Evolutionary conservation across 2,797 vertebrate species (phyloP).

Genomic region (Staurois parvus): DNA sequence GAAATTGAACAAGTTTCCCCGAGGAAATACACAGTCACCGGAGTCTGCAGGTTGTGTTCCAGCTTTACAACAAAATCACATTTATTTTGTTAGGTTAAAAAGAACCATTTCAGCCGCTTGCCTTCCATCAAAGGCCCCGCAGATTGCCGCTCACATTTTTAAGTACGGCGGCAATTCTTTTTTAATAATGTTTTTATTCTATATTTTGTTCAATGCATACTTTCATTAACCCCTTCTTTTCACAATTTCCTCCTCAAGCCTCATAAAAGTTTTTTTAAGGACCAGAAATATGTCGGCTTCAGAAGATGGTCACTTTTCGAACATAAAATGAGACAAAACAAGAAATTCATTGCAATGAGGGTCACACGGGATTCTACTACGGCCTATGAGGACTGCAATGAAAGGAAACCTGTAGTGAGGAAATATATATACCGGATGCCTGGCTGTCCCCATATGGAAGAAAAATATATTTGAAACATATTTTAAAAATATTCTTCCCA

Average conservation of each 20-base stretch:
- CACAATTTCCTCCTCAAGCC: neutral
- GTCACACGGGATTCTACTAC: neutral
- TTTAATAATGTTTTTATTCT: slow-evolving; percentile 32
- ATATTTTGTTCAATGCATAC: slow-evolving; percentile 1
- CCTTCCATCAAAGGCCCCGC: slow-evolving; percentile 41
- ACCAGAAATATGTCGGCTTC: neutral
- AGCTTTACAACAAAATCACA: slow-evolving; percentile 58
- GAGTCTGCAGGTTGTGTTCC: slow-evolving; percentile 57
- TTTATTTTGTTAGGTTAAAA: slow-evolving; percentile 63
- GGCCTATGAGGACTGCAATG: no score
- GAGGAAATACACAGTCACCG: slow-evolving; percentile 58
- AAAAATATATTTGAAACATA: no score
- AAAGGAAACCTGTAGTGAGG: no score
- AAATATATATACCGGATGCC: no score
- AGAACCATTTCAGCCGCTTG: slow-evolving; percentile 49
- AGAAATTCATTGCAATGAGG: neutral
- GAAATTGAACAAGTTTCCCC: slow-evolving; percentile 61
- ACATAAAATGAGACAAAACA: neutral
- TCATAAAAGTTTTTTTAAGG: neutral
- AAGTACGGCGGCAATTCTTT: slow-evolving; percentile 32
- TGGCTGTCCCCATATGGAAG: no score
- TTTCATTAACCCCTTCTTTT: slow-evolving; percentile 28
- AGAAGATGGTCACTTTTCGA: neutral
- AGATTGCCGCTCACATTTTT: slow-evolving; percentile 55
- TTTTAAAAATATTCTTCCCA: no score